A percentile compares a stretch with the other conserved stretches of the same genome.
phyloP scores from a whole-genome alignment of 2,888 invertebrate genomes.

The Lepidochrysops patricia region DNA sequence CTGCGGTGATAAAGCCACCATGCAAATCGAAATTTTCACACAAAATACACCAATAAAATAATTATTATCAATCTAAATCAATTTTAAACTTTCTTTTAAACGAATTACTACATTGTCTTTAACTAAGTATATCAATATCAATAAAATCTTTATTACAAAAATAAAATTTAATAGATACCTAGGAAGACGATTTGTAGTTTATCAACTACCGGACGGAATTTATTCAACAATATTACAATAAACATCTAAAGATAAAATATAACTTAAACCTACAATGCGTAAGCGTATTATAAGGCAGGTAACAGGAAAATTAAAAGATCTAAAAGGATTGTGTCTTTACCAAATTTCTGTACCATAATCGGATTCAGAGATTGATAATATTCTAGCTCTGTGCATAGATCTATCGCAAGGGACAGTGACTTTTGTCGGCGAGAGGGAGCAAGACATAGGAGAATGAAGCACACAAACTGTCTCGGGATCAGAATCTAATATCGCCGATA shows the following conservation, averaged over 20 bases:
- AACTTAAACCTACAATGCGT: conserved; percentile 17
- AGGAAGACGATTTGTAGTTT: conserved; percentile 45
- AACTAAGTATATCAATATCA: not conserved
- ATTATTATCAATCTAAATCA: not conserved
- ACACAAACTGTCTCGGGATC: conserved; percentile 61
- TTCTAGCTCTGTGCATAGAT: conserved; percentile 76
- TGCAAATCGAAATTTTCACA: conserved; percentile 24
- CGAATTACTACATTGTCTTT: not conserved
- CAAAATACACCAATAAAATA: conserved; percentile 17
- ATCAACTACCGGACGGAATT: conserved; percentile 43
- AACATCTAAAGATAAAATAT: conserved; percentile 7
- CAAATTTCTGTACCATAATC: conserved; percentile 85
- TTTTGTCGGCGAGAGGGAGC: conserved; percentile 70
- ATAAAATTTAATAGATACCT: conserved; percentile 31
- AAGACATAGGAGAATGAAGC: conserved; percentile 60
- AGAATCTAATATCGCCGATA: conserved; percentile 65
- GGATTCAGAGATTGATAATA: conserved; percentile 76
- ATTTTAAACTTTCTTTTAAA: not conserved
- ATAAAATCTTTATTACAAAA: conserved; percentile 48
- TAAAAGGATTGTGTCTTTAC: conserved; percentile 43
- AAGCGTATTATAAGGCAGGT: conserved; percentile 30
- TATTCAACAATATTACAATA: conserved; percentile 5
- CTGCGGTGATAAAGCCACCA: conserved; percentile 44
- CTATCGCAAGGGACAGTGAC: conserved; percentile 78
- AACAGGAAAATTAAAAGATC: conserved; percentile 22